Evolutionary conservation across 2,888 invertebrate species (phyloP).

Genomic region (Cotesia congregata): DNA sequence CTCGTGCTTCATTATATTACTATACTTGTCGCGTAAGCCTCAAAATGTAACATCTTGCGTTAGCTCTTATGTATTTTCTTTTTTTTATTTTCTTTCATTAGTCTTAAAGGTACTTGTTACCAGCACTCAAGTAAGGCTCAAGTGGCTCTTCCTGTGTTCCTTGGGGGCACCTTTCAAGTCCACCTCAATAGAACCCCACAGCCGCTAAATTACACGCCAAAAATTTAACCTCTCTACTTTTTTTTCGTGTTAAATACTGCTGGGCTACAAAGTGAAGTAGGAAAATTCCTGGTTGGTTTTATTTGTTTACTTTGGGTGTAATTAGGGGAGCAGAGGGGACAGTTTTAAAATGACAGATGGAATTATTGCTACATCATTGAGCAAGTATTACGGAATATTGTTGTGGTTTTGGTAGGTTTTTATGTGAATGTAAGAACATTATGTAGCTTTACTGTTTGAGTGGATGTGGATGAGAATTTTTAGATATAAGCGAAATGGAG

Average conservation of each 20-base stretch:
- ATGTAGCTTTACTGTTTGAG: too few relatives aligned
- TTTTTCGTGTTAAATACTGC: neutral
- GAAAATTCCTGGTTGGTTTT: neutral
- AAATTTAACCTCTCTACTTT: neutral
- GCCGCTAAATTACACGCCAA: slow-evolving; percentile 14
- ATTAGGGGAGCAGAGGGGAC: neutral
- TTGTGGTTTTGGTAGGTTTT: too few relatives aligned
- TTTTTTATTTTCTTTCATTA: slow-evolving; percentile 20
- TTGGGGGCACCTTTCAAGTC: slow-evolving; percentile 3
- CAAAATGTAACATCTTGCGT: slow-evolving; percentile 11
- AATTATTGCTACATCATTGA: slow-evolving; percentile 5
- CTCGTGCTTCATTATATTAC: slow-evolving; percentile 8
- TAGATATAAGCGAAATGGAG: too few relatives aligned
- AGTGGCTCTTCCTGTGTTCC: slow-evolving; percentile 19
- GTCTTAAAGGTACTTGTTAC: neutral
- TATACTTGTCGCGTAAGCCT: neutral
- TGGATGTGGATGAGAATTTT: too few relatives aligned
- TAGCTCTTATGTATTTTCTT: neutral
- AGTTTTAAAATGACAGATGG: neutral
- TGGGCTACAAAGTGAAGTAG: neutral
- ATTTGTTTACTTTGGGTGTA: neutral
- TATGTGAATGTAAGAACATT: too few relatives aligned
- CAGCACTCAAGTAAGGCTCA: slow-evolving; percentile 12
- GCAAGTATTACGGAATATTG: neutral
- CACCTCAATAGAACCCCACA: neutral